Base-by-base conservation (phyloP, 2,113 vertebrate genomes). In the Crypturellus undulatus region DNA sequence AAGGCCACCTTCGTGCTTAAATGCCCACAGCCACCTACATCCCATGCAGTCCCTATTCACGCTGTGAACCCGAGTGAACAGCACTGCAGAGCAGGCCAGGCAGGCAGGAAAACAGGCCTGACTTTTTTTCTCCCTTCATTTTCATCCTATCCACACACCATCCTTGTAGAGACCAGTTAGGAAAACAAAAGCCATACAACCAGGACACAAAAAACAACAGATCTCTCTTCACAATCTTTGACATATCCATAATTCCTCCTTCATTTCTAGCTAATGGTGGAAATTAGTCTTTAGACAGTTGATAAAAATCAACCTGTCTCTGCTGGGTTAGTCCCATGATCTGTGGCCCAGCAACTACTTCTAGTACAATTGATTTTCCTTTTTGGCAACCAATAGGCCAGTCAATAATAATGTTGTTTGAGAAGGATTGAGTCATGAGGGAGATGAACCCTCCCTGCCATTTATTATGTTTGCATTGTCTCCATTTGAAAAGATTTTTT, bases 401-500 rank as follows among this genome's bases (percentile, higher is more conserved):
- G 98, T 98, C 98, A 98, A 98, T 98, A 98, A 98, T 98, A 98
- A 98, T 97, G 97, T 96, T 97, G 97, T 98, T 98, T 98, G 97
- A 98, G 97, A 97, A 97, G 94, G 97, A 98, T 63, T 97, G 97
- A 98, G 96, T 97, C 97, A 98, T 95, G 94, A 97, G 91, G 95
- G 97, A 98, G 97, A 97, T 89, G 97, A 97, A 97, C 95, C 94
- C 93, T 97, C 97, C 88, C 89, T 96, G 97, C 95, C 96, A 98
- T 98, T 98, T 98, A 98, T 98, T 98, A 98, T 96, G 94, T 98
- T 98, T 98, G 97, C 96, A 98, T 98, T 98, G 97, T 98, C 98
- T 98, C 80, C 85, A 97, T 97, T 95, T 97, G 97, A 98, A 98
- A 98, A 97, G 97, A 78, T 60, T 96, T 91, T 92, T 12, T 47